Conservation (phyloP, 1,140 invertebrate species). For the Achroia grisella region DNA sequence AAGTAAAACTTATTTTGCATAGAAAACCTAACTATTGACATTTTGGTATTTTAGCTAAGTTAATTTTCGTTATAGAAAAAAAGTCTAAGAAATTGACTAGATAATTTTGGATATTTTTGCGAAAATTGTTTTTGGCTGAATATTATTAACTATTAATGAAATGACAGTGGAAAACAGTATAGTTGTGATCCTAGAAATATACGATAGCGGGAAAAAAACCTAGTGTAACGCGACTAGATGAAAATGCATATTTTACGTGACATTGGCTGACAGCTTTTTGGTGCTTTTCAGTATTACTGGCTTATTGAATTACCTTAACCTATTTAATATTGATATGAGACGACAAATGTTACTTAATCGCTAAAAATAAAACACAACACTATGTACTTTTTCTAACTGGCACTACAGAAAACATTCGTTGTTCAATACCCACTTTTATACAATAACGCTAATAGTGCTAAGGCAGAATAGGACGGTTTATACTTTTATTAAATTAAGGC, state of each 20-base stretch:
- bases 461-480: constrained; percentile 59
- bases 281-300: neutral
- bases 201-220: constrained; percentile 3
- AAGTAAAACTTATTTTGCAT: constrained; percentile 5
- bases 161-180: constrained; percentile 23
- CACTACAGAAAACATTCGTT: constrained; percentile 60
- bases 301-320: constrained; percentile 1
- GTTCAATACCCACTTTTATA: constrained; percentile 39
- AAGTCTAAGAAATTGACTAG: constrained; percentile 59
- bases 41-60: constrained; percentile 55
- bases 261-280: constrained; percentile 8
- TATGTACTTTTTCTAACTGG: constrained; percentile 51
- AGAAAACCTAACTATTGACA: constrained; percentile 21
- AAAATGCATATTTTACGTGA: constrained; percentile 43
- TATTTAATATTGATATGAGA: neutral
- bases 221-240: constrained; percentile 53
- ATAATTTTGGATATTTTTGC: constrained; percentile 62
- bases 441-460: constrained; percentile 30
- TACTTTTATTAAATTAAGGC: constrained; percentile 45
- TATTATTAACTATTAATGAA: constrained; percentile 29
- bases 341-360: constrained; percentile 3
- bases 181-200: neutral
- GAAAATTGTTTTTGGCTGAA: constrained; percentile 48
- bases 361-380: constrained; percentile 20
- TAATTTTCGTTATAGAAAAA: constrained; percentile 28